Base-by-base conservation (phyloP, 1,140 invertebrate species). In the Drosophila melanica region DNA sequence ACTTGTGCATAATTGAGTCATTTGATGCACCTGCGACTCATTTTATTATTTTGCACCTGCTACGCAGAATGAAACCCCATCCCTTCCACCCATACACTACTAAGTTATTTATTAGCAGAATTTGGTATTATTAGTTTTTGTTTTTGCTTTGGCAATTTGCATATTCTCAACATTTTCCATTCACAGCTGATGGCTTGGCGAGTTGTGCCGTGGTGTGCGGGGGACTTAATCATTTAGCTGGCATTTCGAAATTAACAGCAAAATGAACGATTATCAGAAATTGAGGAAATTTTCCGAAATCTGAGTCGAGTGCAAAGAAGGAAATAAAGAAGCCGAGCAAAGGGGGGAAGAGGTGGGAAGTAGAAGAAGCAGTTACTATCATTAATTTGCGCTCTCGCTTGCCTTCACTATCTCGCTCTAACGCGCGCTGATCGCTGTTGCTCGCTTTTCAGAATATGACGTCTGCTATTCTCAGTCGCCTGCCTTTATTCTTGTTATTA, bases 281-380 rank as follows among this genome's bases (percentile, higher is more conserved):
- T 60, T 73, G 16, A 47, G 23, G 60, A 67, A 67, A 55, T 73
- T 73, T 72, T 73, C 64, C 70, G 55, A 73, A 73, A 73, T 54
- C 70, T 39, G 55, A 67, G 41, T n/a, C n/a, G 47, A 47, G 16
- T 47, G 42, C 18, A 30, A 55, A 55, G 39, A 20, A 37, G 41
- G 55, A 35, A 51, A 23, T 48, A 6, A 35, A 44, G 30, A 53
- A 42, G 39, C 18, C 44, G 27, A 33, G 27, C 11, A 33, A 11
- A 20, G 30, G 47, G 41, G 35, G 16, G 50, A 55, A 47, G 41
- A 27, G 27, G 27, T 27, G 27, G 27, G 14, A 20, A 44, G 11
- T 47, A 47, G 47, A 2, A 50, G 12, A 18, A 51, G 50, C 23
- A 9, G 27, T 16, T 2, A 59, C 41, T 58, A 45, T 58, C 57